Percentiles rank a stretch among this genome's conserved stretches.
Conservation (phyloP, 2,113 vertebrate genomes). For the Haemorhous mexicanus region DNA sequence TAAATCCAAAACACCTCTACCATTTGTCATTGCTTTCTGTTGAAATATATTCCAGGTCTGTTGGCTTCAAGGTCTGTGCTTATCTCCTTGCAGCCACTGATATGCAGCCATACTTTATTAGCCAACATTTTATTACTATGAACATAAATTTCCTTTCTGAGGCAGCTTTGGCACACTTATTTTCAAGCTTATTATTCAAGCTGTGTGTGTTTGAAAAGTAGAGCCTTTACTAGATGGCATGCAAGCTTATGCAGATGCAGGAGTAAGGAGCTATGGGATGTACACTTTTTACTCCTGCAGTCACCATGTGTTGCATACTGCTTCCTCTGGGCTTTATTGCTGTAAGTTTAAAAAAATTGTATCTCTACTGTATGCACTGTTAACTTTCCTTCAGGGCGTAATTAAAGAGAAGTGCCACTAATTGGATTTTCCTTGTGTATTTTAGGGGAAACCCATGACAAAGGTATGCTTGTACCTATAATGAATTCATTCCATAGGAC, state of each 20-base stretch:
- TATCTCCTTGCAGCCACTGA: neutral
- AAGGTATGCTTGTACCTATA: neutral
- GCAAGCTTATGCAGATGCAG: neutral
- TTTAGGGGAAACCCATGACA: neutral
- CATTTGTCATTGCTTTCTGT: neutral
- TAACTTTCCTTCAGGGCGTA: neutral
- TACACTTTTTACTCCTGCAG: neutral
- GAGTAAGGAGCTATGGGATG: neutral
- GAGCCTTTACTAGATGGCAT: neutral
- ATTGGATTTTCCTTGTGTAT: neutral
- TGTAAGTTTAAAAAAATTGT: neutral
- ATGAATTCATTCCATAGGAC: neutral
- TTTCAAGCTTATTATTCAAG: neutral
- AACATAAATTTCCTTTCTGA: constrained; percentile 53
- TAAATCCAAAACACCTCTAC: neutral
- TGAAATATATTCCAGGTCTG: neutral
- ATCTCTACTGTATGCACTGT: neutral
- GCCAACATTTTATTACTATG: neutral
- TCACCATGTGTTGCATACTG: neutral
- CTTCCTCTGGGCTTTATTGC: neutral
- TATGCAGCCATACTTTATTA: constrained; percentile 14
- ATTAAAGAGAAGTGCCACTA: constrained; percentile 18
- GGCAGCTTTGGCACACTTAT: constrained; percentile 62
- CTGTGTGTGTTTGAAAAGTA: neutral
- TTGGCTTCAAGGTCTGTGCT: neutral